Percentiles rank a stretch among this genome's conserved stretches.
phyloP scores from a whole-genome alignment of 2,797 vertebrate species.

The Cirrhinus mrigala region DNA sequence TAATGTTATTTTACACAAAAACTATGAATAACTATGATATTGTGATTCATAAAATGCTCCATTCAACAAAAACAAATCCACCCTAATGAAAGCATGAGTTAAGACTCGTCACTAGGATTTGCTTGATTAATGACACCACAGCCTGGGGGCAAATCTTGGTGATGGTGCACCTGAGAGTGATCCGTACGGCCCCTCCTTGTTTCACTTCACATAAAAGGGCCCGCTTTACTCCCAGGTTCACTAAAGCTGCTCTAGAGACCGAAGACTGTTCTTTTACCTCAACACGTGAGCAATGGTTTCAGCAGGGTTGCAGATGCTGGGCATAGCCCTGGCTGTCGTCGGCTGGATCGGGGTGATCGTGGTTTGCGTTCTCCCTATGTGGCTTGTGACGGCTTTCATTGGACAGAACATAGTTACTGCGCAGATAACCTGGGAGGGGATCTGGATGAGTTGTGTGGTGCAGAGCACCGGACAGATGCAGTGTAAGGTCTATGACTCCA shows the following conservation, averaged over 20 bases:
- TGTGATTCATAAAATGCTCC: conserved; percentile 3
- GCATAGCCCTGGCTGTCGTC: conserved; percentile 84
- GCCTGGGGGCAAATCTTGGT: conserved; percentile 46
- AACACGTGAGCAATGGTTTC: conserved; percentile 78
- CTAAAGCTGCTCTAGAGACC: conserved; percentile 57
- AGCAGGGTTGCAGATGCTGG: conserved; percentile 89
- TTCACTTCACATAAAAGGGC: conserved; percentile 71
- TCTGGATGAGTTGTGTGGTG: conserved; percentile 95
- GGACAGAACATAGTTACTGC: conserved; percentile 89
- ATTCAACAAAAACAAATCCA: background rate
- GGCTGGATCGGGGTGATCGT: conserved; percentile 91
- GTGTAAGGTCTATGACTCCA: conserved; percentile 92
- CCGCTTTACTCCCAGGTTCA: conserved; percentile 25
- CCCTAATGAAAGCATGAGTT: background rate
- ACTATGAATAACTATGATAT: conserved; percentile 18
- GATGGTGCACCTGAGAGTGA: conserved; percentile 41
- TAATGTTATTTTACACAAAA: background rate
- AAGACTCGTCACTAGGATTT: background rate
- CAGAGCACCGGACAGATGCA: conserved; percentile 98
- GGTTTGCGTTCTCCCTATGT: conserved; percentile 87
- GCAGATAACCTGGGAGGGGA: conserved; percentile 89
- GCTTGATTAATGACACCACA: conserved; percentile 19
- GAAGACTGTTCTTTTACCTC: conserved; percentile 37
- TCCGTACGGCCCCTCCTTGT: conserved; percentile 52
- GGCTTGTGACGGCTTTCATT: conserved; percentile 89